phyloP scores from a whole-genome alignment of 2,888 invertebrate genomes.

The Pachydiplax longipennis region DNA sequence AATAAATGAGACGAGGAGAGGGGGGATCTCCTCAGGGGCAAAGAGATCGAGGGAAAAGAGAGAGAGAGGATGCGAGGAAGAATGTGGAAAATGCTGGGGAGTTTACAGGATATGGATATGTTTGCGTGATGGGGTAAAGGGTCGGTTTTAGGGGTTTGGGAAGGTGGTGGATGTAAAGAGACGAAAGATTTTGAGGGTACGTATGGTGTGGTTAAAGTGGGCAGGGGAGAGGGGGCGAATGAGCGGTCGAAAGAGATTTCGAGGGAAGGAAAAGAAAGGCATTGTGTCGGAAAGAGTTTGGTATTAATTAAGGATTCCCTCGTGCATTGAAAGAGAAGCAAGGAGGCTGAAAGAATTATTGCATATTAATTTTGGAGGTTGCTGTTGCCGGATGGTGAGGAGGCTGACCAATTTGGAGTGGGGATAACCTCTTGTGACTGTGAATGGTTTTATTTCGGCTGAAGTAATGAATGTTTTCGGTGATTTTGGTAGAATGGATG shows the following conservation, averaged over 20 bases:
- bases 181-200: neutral
- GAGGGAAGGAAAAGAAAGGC: neutral
- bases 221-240: neutral
- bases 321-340: neutral
- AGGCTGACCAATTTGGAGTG: no score
- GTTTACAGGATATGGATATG: neutral
- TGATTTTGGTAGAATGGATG: no score
- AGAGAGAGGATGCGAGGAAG: neutral
- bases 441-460: no score
- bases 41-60: neutral
- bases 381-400: no score
- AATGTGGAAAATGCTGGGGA: neutral
- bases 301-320: neutral
- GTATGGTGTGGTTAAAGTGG: neutral
- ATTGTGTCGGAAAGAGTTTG: neutral
- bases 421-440: no score
- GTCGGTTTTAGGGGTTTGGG: neutral
- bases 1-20: constrained; percentile 28
- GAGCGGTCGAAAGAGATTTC: neutral
- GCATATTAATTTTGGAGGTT: neutral
- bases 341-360: neutral
- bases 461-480: no score
- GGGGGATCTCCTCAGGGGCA: neutral
- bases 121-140: neutral
- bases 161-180: neutral